Evolutionary conservation across 2,888 invertebrate species (phyloP), one percentile per base, ranked within the genome.

Genomic region (Drosophila kuntzei): DNA sequence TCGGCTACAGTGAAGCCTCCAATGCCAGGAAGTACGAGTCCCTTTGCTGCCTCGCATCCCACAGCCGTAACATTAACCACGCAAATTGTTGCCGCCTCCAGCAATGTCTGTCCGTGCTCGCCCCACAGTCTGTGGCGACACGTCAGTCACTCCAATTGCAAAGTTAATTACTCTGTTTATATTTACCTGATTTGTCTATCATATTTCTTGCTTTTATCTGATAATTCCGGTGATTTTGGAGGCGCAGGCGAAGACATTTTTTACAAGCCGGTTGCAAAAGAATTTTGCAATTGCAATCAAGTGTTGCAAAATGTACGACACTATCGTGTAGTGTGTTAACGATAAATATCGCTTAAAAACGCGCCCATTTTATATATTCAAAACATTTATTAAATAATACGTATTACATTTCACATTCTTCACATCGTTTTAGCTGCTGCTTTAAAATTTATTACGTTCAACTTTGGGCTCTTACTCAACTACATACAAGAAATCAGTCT

Each of bases 1-100:
- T 99, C 99, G 12, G 98, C 95, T 75, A 99, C 97, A 0, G 98
- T 98, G 80, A 98, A 96, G 20, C 96, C 95, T 47, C 98, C 97
- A 77, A 98, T 95, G 14, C 99, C 99, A 51, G 99, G 99, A 36
- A 99, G 93, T 11, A 99, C 96, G 29, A 99, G 94, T 25, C 98
- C 97, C 92, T 99, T 99, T 27, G 99, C 93, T 62, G 97, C 95
- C 94, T 99, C 99, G 22, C 99, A 98, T 12, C 99, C 99, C 47
- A 98, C 93, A 6, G 97, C 97, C 41, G 96, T 97, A 1, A 98
- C 98, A 93, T 98, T 98, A 74, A 99, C 96, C 22, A 99, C 92
- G 91, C 99, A 99, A 80, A 99, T 95, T 91, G 97, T 96, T 14
- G 98, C 96, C 71, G 94, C 94, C 93, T 99, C 99, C 62, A 99